These are phyloP conservation scores for Periophthalmus modestus DNA, from an alignment of 2,113 vertebrate genomes.

Conservation along the genomic window DNA sequence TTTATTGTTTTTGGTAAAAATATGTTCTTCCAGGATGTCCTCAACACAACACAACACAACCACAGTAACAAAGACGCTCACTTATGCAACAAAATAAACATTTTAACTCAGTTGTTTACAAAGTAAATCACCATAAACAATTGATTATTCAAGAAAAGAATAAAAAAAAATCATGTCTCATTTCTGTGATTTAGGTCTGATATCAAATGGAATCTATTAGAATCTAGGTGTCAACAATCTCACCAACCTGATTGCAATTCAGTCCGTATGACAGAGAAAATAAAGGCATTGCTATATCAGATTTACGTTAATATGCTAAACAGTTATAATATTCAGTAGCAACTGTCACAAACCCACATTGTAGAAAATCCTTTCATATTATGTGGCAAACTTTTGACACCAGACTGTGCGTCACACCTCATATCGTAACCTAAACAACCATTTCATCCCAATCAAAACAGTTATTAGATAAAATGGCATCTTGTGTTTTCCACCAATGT, in stretches of 20 bases:
- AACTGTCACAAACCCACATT: not conserved
- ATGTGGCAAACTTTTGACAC: not conserved
- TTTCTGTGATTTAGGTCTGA: no score
- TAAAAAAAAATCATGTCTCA: no score
- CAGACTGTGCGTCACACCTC: constrained; percentile 3
- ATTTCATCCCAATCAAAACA: constrained; percentile 34
- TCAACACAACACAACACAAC: no score
- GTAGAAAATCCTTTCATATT: not conserved
- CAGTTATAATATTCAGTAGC: not conserved
- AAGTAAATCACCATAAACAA: not conserved
- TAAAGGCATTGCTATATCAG: no score
- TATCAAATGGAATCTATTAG: no score
- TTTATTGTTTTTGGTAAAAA: no score
- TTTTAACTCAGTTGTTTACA: not conserved
- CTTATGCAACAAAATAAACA: no score
- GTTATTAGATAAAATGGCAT: constrained; percentile 43
- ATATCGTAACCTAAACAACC: constrained; percentile 29
- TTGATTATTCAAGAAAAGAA: not conserved
- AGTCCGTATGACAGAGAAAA: no score
- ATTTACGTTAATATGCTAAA: not conserved
- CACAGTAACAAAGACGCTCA: no score
- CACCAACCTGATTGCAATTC: no score
- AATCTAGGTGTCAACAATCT: no score
- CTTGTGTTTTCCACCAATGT: constrained; percentile 32
- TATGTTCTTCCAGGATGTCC: no score